Percentiles rank a stretch among this genome's conserved stretches.
These are phyloP conservation scores for Drosophila willistoni DNA, from an alignment of 1,140 invertebrate species.

Conservation along the genomic window DNA sequence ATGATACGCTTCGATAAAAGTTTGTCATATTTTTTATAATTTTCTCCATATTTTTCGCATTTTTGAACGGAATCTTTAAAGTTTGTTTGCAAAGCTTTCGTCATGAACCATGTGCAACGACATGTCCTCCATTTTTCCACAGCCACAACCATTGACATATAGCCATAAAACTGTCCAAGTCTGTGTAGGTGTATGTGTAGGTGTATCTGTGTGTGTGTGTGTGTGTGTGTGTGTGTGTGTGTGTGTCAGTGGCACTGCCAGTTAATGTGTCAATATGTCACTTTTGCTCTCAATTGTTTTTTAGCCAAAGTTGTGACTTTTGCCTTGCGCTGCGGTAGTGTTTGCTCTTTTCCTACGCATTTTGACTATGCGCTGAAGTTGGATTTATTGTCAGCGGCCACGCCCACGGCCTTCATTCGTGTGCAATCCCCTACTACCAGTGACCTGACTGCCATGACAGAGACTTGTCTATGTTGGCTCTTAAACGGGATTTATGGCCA, in stretches of 20 bases:
- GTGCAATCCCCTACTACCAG: background rate
- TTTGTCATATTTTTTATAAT: background rate
- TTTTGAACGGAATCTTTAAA: background rate
- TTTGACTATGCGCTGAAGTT: constrained; percentile 9
- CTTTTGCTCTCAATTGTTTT: constrained; percentile 57
- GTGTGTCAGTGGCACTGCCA: constrained; percentile 32
- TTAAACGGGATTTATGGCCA: constrained; percentile 55
- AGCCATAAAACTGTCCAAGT: constrained; percentile 25
- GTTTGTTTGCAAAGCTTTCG: background rate
- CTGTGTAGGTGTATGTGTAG: background rate
- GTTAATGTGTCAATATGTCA: constrained; percentile 61
- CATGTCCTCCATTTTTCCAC: constrained; percentile 13
- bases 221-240: constrained; percentile 6
- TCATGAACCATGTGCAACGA: background rate
- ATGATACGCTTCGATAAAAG: too few relatives aligned
- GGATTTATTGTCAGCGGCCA: constrained; percentile 9
- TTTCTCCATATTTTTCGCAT: background rate
- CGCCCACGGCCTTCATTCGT: background rate
- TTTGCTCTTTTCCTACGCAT: constrained; percentile 1
- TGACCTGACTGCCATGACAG: constrained; percentile 17
- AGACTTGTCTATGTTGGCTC: constrained; percentile 3
- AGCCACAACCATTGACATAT: constrained; percentile 17
- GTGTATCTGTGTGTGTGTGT: constrained; percentile 12
- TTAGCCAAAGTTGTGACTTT: constrained; percentile 18
- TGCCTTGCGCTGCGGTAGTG: background rate